A percentile compares a stretch with the other conserved stretches of the same genome.
phyloP scores from a whole-genome alignment of 2,797 vertebrate genomes.

The Melanotaenia trifasciata region DNA sequence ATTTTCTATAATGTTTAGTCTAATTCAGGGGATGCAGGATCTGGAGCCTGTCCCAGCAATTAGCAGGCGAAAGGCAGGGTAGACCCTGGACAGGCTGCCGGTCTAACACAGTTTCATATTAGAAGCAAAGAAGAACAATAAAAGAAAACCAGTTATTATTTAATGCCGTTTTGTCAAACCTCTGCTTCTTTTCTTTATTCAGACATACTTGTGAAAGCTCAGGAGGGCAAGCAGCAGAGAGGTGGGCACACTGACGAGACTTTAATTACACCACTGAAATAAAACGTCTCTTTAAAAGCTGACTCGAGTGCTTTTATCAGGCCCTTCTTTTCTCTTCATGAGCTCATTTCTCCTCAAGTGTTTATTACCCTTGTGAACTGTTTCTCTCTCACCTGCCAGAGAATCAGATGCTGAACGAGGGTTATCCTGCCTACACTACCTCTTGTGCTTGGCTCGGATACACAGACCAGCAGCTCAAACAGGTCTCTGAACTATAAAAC shows the following conservation, averaged over 20 bases:
- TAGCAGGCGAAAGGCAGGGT: too few species aligned
- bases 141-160: not conserved
- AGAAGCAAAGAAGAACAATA: not conserved
- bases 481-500: slow-evolving; percentile 64
- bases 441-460: slow-evolving; percentile 86
- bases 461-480: slow-evolving; percentile 80
- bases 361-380: slow-evolving; percentile 16
- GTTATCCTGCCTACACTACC: slow-evolving; percentile 87
- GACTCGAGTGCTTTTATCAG: slow-evolving; percentile 34
- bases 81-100: too few species aligned
- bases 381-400: slow-evolving; percentile 70
- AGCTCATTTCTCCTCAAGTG: slow-evolving; percentile 12
- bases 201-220: slow-evolving; percentile 84
- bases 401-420: slow-evolving; percentile 79
- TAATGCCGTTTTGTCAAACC: not conserved
- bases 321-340: slow-evolving; percentile 25
- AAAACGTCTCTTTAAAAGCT: slow-evolving; percentile 44
- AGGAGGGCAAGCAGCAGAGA: slow-evolving; percentile 81
- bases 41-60: too few species aligned
- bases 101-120: not conserved
- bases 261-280: slow-evolving; percentile 25
- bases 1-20: too few species aligned
- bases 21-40: too few species aligned
- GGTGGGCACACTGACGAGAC: slow-evolving; percentile 67
- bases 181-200: slow-evolving; percentile 35